Evolutionary conservation across 92 coral and sea anemone genomes (phyloP), one percentile per base, ranked within the genome.

Genomic region (Virgularia gustaviana): DNA sequence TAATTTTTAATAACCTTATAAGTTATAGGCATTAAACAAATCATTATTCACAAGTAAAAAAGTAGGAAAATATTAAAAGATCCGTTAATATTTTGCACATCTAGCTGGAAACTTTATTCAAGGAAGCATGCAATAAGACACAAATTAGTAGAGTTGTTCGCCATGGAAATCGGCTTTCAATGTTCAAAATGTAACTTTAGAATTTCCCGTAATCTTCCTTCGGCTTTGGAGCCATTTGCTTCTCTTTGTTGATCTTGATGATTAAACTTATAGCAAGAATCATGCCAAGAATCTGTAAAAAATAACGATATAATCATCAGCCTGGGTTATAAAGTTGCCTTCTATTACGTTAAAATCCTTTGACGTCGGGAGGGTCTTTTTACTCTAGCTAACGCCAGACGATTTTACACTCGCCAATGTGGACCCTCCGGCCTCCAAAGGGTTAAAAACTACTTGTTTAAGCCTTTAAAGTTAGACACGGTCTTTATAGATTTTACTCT

Each of bases 181-280:
- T 18, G 16, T 42, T 9, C 18, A 63, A 18, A 63, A 52, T 16
- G 34, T 24, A 22, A 4, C 27, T 28, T 65, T 65, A 65, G 44
- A 65, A 65, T 65, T 65, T 65, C 20, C 72, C 72, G 20, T 65
- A 65, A 28, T 65, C 72, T 28, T 65, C 72, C 23, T 65, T 39
- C 6, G 72, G 72, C 30, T 65, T 27, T 36, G 47, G 70, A 39
- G 56, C 22, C 3, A 3, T 4, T 9, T 20, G 41, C 56, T 65
- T 65, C 36, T 65, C 72, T 3, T 39, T 43, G 72, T 65, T 65
- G 49, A 65, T 65, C 3, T 41, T 65, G 15, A 65, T 1, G 34
- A 65, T 65, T 4, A 65, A 57, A 57, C 34, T n/a, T 0, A 65
- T 2, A 4, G 72, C 18, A 24, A 65, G 31, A 28, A 65, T 42